Percentiles rank a stretch among this genome's conserved stretches.
Evolutionary conservation across 1,140 invertebrate genomes (phyloP).

Genomic region (Heliothis virescens): DNA sequence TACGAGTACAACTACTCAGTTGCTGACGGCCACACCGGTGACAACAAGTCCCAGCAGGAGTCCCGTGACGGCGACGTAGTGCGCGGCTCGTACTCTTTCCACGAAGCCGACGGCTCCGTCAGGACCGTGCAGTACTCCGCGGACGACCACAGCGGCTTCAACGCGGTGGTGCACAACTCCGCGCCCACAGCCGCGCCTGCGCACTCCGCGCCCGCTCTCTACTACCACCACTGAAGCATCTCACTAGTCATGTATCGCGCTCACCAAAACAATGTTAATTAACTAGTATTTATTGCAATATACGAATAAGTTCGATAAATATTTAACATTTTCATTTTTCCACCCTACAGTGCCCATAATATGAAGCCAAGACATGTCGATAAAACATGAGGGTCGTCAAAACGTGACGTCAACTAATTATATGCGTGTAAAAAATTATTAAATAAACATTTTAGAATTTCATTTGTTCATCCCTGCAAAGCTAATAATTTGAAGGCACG

Average conservation of each 20-base stretch:
- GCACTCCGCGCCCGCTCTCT: too few relatives aligned
- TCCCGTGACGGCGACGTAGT: conserved; percentile 80
- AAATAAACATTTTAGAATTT: too few relatives aligned
- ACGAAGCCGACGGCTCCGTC: conserved; percentile 51
- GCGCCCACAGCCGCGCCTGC: conserved; percentile 39
- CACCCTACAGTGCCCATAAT: neutral
- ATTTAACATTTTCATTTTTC: neutral
- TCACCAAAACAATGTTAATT: too few relatives aligned
- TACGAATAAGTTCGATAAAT: conserved; percentile 27
- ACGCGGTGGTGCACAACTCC: conserved; percentile 50
- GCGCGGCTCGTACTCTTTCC: conserved; percentile 68
- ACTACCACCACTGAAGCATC: too few relatives aligned
- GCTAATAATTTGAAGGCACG: too few relatives aligned
- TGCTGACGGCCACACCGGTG: conserved; percentile 83
- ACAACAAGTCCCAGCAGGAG: conserved; percentile 82
- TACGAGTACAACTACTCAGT: conserved; percentile 86
- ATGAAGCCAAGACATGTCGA: too few relatives aligned
- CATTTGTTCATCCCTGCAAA: too few relatives aligned
- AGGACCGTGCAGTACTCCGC: conserved; percentile 52
- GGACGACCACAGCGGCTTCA: conserved; percentile 50
- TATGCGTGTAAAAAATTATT: too few relatives aligned
- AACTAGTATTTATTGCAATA: too few relatives aligned
- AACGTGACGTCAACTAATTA: too few relatives aligned
- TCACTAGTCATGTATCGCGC: too few relatives aligned
- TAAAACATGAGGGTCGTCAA: conserved; percentile 78